Percentiles rank a stretch among this genome's conserved stretches.
Conservation (phyloP, 2,113 vertebrate genomes). For the Porphyrio hochstetteri region DNA sequence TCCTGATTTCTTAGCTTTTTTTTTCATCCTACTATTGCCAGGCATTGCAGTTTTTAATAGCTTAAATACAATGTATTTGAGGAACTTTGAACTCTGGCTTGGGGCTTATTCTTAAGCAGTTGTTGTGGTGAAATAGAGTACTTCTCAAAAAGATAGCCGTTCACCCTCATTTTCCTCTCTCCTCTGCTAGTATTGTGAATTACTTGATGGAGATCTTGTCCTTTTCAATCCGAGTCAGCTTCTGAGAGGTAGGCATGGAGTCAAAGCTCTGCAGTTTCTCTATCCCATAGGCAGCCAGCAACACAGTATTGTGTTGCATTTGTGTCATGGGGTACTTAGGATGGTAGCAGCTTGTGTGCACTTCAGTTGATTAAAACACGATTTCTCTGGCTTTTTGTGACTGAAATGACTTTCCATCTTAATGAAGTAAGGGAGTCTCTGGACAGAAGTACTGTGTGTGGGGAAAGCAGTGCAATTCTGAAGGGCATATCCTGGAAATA, state of each 20-base stretch:
- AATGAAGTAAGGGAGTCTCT: slow-evolving; percentile 59
- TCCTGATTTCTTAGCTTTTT: neutral
- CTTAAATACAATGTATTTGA: neutral
- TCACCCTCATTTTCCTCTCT: neutral
- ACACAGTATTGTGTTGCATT: neutral
- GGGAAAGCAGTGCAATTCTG: slow-evolving; percentile 31
- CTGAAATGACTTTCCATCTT: slow-evolving; percentile 43
- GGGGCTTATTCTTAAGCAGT: neutral
- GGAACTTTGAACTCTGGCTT: neutral
- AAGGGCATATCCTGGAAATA: slow-evolving; percentile 50
- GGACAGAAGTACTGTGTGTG: slow-evolving; percentile 14
- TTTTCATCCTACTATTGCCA: neutral
- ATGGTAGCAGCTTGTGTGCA: neutral
- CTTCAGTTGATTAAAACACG: slow-evolving; percentile 19
- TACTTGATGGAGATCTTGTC: neutral
- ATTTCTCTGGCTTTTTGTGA: slow-evolving; percentile 37
- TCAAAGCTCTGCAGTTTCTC: too few species aligned
- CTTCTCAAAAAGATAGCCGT: neutral
- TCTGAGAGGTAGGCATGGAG: neutral
- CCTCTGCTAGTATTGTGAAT: neutral
- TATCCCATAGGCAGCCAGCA: neutral
- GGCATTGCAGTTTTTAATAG: neutral
- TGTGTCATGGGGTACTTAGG: neutral
- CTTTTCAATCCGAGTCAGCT: neutral
- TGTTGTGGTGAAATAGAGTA: neutral